Evolutionary conservation across 2,888 invertebrate species (phyloP).

Genomic region (Tribolium freemani): DNA sequence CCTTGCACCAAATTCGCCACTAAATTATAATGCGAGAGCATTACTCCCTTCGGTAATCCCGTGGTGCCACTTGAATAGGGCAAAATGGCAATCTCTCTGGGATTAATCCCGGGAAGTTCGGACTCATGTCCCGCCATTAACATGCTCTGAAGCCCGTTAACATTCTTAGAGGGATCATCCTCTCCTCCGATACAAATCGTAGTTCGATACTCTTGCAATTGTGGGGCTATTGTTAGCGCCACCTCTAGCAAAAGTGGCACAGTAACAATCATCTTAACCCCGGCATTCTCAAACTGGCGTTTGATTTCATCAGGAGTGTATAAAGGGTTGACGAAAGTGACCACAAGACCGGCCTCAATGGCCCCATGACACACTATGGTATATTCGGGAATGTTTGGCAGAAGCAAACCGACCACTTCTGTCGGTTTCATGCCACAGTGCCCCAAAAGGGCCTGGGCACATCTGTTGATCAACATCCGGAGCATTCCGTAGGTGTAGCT

Average conservation of each 20-base stretch:
- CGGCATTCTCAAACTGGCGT: constrained; percentile 75
- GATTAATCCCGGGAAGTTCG: constrained; percentile 68
- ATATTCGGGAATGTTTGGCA: constrained; percentile 82
- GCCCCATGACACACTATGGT: constrained; percentile 77
- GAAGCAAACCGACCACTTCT: constrained; percentile 76
- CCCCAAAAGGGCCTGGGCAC: constrained; percentile 72
- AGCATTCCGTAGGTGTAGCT: constrained; percentile 77
- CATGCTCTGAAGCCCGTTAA: constrained; percentile 65
- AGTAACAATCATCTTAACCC: constrained; percentile 76
- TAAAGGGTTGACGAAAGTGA: constrained; percentile 79
- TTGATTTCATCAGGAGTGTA: constrained; percentile 78
- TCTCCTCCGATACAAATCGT: constrained; percentile 77
- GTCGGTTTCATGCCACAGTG: constrained; percentile 73
- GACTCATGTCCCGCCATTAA: constrained; percentile 63
- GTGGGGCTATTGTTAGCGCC: constrained; percentile 71
- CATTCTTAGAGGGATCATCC: constrained; percentile 68
- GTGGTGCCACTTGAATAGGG: constrained; percentile 84
- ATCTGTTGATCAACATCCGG: constrained; percentile 72
- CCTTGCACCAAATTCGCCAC: constrained; percentile 67
- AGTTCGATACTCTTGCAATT: constrained; percentile 72
- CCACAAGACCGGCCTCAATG: constrained; percentile 75
- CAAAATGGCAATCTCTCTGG: constrained; percentile 72
- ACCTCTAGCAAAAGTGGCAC: constrained; percentile 76
- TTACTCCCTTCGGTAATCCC: constrained; percentile 86
- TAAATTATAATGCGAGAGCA: constrained; percentile 80